phyloP scores from a whole-genome alignment of 53 echinoderm and acorn worm genomes.

The Henricia sp. region DNA sequence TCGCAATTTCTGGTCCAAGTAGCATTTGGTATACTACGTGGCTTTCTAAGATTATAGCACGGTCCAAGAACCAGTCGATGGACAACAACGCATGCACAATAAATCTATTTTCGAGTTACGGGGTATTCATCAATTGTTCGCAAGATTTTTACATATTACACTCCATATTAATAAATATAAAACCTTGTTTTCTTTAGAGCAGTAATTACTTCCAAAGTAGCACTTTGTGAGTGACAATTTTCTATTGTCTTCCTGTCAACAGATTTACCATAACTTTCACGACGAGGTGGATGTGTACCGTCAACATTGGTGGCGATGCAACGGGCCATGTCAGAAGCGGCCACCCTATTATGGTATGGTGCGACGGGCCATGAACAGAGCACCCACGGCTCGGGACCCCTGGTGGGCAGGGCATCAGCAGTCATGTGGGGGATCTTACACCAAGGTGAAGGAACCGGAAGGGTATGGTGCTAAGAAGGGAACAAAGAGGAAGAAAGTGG shows the following conservation, averaged over 20 bases:
- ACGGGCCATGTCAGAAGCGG: conserved; percentile 85
- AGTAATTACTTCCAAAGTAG: too few relatives aligned
- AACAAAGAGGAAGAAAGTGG: conserved; percentile 72
- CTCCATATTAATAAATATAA: too few relatives aligned
- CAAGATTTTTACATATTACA: too few relatives aligned
- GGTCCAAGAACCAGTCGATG: too few relatives aligned
- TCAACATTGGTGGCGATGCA: conserved; percentile 96
- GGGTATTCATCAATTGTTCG: too few relatives aligned
- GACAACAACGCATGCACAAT: too few relatives aligned
- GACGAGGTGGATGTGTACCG: conserved; percentile 96
- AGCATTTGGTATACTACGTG: too few relatives aligned
- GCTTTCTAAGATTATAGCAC: too few relatives aligned
- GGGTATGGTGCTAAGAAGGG: conserved; percentile 83
- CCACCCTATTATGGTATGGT: conserved; percentile 88
- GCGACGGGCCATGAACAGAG: conserved; percentile 82
- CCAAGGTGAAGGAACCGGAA: conserved; percentile 93
- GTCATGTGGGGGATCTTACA: conserved; percentile 86
- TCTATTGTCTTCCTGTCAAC: neutral
- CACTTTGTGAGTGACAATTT: too few relatives aligned
- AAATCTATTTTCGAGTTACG: too few relatives aligned
- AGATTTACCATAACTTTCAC: conserved; percentile 97
- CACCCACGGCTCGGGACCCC: conserved; percentile 75
- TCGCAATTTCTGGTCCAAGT: too few relatives aligned
- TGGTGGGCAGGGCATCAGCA: conserved; percentile 95
- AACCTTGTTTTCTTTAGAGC: too few relatives aligned